Evolutionary conservation across 2,797 vertebrate species (phyloP).

Genomic region (Acomys russatus): DNA sequence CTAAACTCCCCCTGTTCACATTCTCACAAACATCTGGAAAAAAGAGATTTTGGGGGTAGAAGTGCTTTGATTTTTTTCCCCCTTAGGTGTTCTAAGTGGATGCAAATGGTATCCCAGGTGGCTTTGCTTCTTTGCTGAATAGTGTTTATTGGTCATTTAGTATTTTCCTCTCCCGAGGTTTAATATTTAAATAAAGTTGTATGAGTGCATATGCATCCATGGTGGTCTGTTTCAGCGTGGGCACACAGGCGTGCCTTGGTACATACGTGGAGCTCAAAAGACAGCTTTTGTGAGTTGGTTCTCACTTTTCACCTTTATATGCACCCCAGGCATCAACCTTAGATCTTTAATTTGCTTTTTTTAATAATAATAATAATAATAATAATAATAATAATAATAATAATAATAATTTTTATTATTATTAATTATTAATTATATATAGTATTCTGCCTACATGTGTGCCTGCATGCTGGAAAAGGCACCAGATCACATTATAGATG

Average conservation of each 20-base stretch:
- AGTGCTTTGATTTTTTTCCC: background rate
- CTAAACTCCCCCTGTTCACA: background rate
- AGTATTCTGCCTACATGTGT: too few relatives aligned
- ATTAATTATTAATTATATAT: too few relatives aligned
- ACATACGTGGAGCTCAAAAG: background rate
- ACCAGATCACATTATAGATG: too few relatives aligned
- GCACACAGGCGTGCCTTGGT: too few relatives aligned
- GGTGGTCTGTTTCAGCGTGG: background rate
- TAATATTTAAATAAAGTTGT: background rate
- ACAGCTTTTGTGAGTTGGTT: background rate
- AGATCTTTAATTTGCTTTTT: background rate
- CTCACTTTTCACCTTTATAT: background rate
- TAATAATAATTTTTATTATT: too few relatives aligned
- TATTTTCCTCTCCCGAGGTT: background rate
- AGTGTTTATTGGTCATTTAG: background rate
- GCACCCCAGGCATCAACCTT: background rate
- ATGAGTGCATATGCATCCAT: background rate
- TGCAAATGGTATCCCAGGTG: background rate
- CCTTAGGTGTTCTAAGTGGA: background rate
- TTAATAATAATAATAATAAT: too few relatives aligned
- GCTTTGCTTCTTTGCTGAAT: conserved; percentile 10
- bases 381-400: too few relatives aligned
- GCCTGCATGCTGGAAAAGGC: too few relatives aligned
- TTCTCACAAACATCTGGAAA: conserved; percentile 8
- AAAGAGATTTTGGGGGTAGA: background rate